A percentile compares a stretch with the other conserved stretches of the same genome.
These are phyloP conservation scores for Siderastrea siderea DNA, from an alignment of 92 coral and sea anemone genomes.

Conservation along the genomic window DNA sequence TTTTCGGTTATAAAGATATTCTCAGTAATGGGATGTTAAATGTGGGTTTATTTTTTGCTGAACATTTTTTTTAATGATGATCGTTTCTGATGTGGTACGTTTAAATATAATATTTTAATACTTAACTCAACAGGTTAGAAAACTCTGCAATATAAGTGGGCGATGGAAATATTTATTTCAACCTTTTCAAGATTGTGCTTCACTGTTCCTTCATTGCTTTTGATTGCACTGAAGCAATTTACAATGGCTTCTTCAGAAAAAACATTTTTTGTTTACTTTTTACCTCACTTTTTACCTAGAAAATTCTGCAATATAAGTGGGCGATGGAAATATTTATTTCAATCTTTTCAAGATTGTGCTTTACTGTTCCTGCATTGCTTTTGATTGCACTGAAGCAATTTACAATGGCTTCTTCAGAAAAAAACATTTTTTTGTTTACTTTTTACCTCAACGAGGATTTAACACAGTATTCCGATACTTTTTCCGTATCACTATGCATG, in stretches of 20 bases:
- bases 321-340: not conserved
- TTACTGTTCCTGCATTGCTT: not conserved
- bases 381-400: not conserved
- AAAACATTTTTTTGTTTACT: not conserved
- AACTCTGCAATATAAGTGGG: no score
- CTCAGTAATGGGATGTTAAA: constrained; percentile 3
- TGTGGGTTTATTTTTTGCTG: constrained; percentile 24
- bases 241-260: not conserved
- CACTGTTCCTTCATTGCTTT: not conserved
- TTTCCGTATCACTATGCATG: not conserved
- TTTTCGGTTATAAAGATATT: not conserved
- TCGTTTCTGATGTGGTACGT: not conserved
- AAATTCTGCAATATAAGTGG: no score
- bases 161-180: not conserved
- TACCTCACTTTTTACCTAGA: not conserved
- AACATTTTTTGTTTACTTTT: not conserved
- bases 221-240: not conserved
- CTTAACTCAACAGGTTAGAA: no score
- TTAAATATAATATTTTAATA: constrained; percentile 4
- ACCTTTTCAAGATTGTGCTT: not conserved
- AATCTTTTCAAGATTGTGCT: not conserved
- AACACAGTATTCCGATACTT: not conserved
- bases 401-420: not conserved
- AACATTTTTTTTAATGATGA: not conserved
- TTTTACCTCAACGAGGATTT: constrained; percentile 22